These are phyloP conservation scores for Phymastichus coffea DNA, from an alignment of 1,140 invertebrate genomes.

Conservation along the genomic window DNA sequence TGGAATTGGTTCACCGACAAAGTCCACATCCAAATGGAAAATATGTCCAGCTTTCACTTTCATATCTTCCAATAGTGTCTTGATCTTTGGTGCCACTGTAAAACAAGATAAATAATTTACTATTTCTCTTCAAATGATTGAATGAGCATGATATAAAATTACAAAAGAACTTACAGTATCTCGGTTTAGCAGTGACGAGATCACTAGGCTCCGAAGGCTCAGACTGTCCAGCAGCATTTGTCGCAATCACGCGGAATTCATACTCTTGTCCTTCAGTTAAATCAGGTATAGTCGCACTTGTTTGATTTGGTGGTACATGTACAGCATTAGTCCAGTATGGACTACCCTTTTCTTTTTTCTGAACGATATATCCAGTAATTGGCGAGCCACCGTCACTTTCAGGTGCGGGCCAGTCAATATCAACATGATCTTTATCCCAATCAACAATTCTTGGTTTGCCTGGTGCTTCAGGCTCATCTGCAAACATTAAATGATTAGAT, in stretches of 20 bases:
- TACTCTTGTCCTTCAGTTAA: conserved; percentile 93
- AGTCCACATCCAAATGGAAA: conserved; percentile 89
- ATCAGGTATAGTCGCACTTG: conserved; percentile 79
- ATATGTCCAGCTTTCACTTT: conserved; percentile 90
- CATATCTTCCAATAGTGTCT: conserved; percentile 83
- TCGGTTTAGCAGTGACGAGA: conserved; percentile 80
- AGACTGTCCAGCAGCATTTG: conserved; percentile 93
- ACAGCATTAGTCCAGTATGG: conserved; percentile 88
- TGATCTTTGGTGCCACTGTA: conserved; percentile 86
- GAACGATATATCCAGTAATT: conserved; percentile 89
- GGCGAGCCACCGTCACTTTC: conserved; percentile 88
- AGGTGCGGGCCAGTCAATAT: conserved; percentile 85
- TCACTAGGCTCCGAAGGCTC: conserved; percentile 93
- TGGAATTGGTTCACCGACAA: conserved; percentile 86
- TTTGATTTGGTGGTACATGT: conserved; percentile 79
- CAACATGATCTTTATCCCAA: conserved; percentile 92
- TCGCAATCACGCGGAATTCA: conserved; percentile 93
- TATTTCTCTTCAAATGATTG: too few species aligned
- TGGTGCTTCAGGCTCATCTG: conserved; percentile 87
- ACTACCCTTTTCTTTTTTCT: conserved; percentile 93
- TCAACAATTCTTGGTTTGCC: conserved; percentile 84
- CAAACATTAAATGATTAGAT: conserved; percentile 29
- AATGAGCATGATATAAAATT: too few species aligned
- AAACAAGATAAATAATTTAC: conserved; percentile 32
- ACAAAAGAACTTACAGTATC: conserved; percentile 65